Conservation (phyloP, 2,888 invertebrate species). For the Agriopis aurantiaria region DNA sequence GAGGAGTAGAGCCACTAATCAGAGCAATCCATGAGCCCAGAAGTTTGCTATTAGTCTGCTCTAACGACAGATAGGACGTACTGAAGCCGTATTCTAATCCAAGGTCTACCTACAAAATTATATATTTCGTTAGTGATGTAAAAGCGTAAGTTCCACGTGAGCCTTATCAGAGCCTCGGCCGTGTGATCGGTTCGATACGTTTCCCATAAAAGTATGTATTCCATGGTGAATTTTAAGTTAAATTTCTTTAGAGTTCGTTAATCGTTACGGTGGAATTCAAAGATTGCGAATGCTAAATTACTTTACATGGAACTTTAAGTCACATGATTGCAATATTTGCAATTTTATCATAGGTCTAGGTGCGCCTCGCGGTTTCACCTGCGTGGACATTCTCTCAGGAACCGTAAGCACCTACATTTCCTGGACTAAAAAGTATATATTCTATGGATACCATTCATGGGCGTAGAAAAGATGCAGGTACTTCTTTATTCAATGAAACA, state of each 20-base stretch:
- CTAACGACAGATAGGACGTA: too few species aligned
- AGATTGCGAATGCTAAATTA: conserved; percentile 1
- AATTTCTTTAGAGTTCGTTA: conserved; percentile 28
- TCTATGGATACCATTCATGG: not conserved
- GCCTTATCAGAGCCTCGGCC: conserved; percentile 65
- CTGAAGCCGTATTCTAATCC: too few species aligned
- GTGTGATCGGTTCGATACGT: conserved; percentile 75
- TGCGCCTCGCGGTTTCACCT: too few species aligned
- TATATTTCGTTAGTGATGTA: conserved; percentile 45
- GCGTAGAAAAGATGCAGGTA: not conserved
- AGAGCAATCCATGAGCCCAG: too few species aligned
- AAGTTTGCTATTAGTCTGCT: too few species aligned
- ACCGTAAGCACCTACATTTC: too few species aligned
- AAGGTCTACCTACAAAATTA: too few species aligned
- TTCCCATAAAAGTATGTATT: conserved; percentile 59
- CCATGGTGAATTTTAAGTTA: conserved; percentile 26
- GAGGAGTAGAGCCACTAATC: too few species aligned
- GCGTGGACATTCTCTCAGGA: too few species aligned
- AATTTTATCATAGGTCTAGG: not conserved
- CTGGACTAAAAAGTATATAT: too few species aligned
- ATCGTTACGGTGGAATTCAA: conserved; percentile 8
- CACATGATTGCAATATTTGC: not conserved
- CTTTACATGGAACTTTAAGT: not conserved
- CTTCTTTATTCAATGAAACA: conserved; percentile 8
- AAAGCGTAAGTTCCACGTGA: conserved; percentile 67